These are phyloP conservation scores for Acronicta aceris DNA, from an alignment of 2,888 invertebrate genomes.

Conservation along the genomic window DNA sequence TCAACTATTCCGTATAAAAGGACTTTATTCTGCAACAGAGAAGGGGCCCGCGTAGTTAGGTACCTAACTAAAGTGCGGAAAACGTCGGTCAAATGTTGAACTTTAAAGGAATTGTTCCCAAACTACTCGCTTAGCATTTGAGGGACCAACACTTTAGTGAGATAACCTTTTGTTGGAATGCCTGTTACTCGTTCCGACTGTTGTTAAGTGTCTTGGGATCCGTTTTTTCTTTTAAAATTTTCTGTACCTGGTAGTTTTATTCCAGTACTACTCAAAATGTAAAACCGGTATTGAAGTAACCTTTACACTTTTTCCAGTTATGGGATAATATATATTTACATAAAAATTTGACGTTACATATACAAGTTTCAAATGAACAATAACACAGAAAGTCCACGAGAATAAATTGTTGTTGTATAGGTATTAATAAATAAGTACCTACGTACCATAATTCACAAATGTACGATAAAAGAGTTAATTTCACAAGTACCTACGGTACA, in stretches of 20 bases:
- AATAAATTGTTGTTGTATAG: slow-evolving; percentile 8
- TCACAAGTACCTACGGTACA: slow-evolving; percentile 48
- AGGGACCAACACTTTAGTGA: slow-evolving; percentile 59
- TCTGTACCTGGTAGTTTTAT: slow-evolving; percentile 11
- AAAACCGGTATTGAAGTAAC: background rate
- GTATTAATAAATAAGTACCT: background rate
- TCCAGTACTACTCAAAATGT: slow-evolving; percentile 5
- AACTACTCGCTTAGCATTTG: slow-evolving; percentile 65
- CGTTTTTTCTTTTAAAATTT: slow-evolving; percentile 22
- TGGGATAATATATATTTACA: too few relatives aligned
- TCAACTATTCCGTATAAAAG: slow-evolving; percentile 59
- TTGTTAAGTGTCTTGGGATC: slow-evolving; percentile 35
- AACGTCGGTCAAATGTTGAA: slow-evolving; percentile 66
- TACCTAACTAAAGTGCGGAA: slow-evolving; percentile 64
- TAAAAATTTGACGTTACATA: too few relatives aligned
- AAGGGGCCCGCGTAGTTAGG: slow-evolving; percentile 63
- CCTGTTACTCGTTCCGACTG: slow-evolving; percentile 50
- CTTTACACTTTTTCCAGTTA: background rate
- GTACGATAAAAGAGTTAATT: slow-evolving; percentile 38
- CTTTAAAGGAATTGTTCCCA: slow-evolving; percentile 67
- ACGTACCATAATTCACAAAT: slow-evolving; percentile 35
- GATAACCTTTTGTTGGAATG: slow-evolving; percentile 66
- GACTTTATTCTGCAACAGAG: slow-evolving; percentile 64
- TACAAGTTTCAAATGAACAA: background rate
- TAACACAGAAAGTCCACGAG: background rate